Evolutionary conservation across 2,888 invertebrate genomes (phyloP).

Genomic region (Aromia moschata): DNA sequence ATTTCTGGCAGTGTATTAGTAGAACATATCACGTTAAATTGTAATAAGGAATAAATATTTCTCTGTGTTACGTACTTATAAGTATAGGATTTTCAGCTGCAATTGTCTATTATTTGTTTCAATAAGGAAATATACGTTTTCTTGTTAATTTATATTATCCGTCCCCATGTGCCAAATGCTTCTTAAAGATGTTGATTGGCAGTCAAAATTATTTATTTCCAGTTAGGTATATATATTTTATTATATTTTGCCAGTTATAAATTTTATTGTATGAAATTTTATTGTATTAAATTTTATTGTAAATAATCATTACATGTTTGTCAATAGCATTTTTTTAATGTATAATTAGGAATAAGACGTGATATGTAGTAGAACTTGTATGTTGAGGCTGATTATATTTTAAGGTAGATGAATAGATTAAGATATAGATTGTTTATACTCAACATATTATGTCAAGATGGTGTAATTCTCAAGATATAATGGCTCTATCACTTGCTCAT

Average conservation of each 20-base stretch:
- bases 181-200: slow-evolving; percentile 22
- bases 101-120: slow-evolving; percentile 18
- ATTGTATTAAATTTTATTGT: slow-evolving; percentile 17
- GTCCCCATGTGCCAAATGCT: slow-evolving; percentile 45
- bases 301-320: slow-evolving; percentile 16
- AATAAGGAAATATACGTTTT: slow-evolving; percentile 19
- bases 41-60: slow-evolving; percentile 37
- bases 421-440: slow-evolving; percentile 47
- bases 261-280: slow-evolving; percentile 13
- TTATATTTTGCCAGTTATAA: slow-evolving; percentile 2
- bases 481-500: slow-evolving; percentile 49
- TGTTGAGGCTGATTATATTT: slow-evolving; percentile 54
- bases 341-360: slow-evolving; percentile 38
- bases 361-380: slow-evolving; percentile 48
- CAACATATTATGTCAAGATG: slow-evolving; percentile 39
- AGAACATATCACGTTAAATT: slow-evolving; percentile 37
- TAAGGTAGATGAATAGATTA: slow-evolving; percentile 44
- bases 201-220: slow-evolving; percentile 23
- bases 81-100: slow-evolving; percentile 1
- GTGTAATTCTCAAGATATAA: slow-evolving; percentile 33
- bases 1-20: slow-evolving; percentile 17
- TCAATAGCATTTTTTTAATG: slow-evolving; percentile 18
- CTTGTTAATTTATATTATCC: slow-evolving; percentile 35
- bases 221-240: neutral
- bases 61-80: slow-evolving; percentile 17